These are phyloP conservation scores for Strigamia transsilvanica DNA, from an alignment of 2,888 invertebrate species.

Conservation along the genomic window DNA sequence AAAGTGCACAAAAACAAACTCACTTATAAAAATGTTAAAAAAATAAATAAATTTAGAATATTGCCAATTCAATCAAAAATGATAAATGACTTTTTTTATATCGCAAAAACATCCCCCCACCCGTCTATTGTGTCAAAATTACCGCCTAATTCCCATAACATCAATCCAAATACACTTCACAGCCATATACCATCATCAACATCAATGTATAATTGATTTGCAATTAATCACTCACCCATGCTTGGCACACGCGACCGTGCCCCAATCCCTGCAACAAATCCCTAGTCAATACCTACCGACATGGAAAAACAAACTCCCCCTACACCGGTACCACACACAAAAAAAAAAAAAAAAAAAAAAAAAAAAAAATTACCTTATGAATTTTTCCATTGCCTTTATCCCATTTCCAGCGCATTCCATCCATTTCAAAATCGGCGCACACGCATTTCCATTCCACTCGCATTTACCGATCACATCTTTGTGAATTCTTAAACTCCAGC, in stretches of 20 bases:
- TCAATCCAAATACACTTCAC: not conserved
- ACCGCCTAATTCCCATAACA: not conserved
- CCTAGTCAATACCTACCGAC: not conserved
- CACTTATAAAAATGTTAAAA: not conserved
- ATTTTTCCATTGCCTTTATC: conserved; percentile 38
- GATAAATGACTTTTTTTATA: not conserved
- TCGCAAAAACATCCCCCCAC: not conserved
- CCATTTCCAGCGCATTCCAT: conserved; percentile 36
- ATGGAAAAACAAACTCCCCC: not conserved
- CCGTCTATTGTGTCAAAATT: not conserved
- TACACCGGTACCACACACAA: not conserved
- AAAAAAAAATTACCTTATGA: conserved; percentile 23
- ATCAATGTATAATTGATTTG: conserved; percentile 20
- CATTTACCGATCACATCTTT: conserved; percentile 40
- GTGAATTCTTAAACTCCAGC: conserved; percentile 40
- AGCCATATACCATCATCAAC: not conserved
- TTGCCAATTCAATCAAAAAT: not conserved
- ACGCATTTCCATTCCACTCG: conserved; percentile 19
- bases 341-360: not conserved
- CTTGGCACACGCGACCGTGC: not conserved
- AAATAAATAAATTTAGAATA: not conserved
- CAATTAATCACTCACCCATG: conserved; percentile 23
- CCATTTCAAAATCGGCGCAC: conserved; percentile 18
- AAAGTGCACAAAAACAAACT: too few relatives aligned
- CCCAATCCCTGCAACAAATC: not conserved